Base-by-base conservation (phyloP, 2,888 invertebrate genomes). In the Eudasyphora cyanicolor region DNA sequence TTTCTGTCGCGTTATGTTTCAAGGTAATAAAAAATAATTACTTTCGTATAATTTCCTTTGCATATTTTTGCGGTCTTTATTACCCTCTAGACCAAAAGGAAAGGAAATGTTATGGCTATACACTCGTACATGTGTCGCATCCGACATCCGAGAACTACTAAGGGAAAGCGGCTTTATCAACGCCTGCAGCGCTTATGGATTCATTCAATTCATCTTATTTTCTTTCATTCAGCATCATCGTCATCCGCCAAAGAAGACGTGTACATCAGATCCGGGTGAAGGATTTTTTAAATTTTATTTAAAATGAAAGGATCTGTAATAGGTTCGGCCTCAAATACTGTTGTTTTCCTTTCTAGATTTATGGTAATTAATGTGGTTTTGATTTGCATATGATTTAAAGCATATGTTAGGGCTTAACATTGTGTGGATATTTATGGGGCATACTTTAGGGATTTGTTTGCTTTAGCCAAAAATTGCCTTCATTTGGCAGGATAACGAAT, bases 1-100 rank as follows among this genome's bases (percentile, higher is more conserved):
- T 14, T 74, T 62, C 38, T 76, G 62, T 70, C 80, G 75, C 75
- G 38, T 42, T 70, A 29, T 64, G 64, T 54, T 80, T 76, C 60
- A 71, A 76, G 64, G 76, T 64, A 80, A 80, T 80, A 80, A 80
- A 79, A 80, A 76, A 79, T 79, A 74, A 79, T 79, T 79, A 69
- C 57, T 69, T 73, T 74, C 14, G 49, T 74, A 60, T 75, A 74
- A 74, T 54, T 74, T 79, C 60, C 79, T 67, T 79, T 79, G 67
- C 45, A 69, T 74, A 74, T 64, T 42, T 74, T 57, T 69, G 57
- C 27, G 74, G 79, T 67, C 57, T 69, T 71, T 64, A 60, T 74
- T 69, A 79, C 69, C 74, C 35, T 69, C n/a, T 12, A 79, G 69
- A 54, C 57, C 17, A 67, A 24, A 32, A 29, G 14, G 57, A 64